Evolutionary conservation across 2,888 invertebrate species (phyloP).

Genomic region (Pediacus dermestoides): DNA sequence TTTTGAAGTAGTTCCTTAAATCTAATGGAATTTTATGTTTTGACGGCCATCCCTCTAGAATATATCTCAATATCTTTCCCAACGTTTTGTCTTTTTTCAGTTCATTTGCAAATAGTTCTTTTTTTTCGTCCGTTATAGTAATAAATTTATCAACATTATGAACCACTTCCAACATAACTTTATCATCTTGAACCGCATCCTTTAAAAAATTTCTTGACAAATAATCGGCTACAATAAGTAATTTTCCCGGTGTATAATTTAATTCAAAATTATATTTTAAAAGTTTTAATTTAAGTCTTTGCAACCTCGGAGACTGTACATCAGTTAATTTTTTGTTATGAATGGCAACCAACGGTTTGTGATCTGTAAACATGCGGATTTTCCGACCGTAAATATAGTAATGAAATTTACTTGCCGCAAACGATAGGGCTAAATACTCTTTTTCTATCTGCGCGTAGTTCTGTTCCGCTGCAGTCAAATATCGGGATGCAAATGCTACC

Average conservation of each 20-base stretch:
- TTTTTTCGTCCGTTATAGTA: slow-evolving; percentile 5
- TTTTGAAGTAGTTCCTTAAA: slow-evolving; percentile 5
- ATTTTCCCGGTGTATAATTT: slow-evolving; percentile 5
- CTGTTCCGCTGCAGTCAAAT: slow-evolving; percentile 7
- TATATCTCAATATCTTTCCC: slow-evolving; percentile 1
- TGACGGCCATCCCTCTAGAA: not conserved
- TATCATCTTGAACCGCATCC: slow-evolving; percentile 1
- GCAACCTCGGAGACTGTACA: slow-evolving; percentile 7
- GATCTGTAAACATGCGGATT: slow-evolving; percentile 8
- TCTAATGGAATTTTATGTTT: not conserved
- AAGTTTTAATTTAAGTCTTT: slow-evolving; percentile 2
- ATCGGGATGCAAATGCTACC: slow-evolving; percentile 10
- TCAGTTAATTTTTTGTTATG: slow-evolving; percentile 10
- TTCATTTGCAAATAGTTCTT: not conserved
- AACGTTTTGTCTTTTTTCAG: not conserved
- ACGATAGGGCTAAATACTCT: slow-evolving; percentile 6
- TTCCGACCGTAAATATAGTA: slow-evolving; percentile 1
- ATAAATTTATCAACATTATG: slow-evolving; percentile 4
- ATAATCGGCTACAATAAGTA: slow-evolving; percentile 9
- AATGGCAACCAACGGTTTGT: slow-evolving; percentile 9
- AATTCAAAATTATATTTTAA: not conserved
- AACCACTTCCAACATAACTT: not conserved
- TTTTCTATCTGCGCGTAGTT: slow-evolving; percentile 14
- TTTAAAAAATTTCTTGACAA: slow-evolving; percentile 9
- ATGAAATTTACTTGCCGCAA: not conserved